Conservation (phyloP, 2,113 vertebrate species). For the Pollimyrus isidori region DNA sequence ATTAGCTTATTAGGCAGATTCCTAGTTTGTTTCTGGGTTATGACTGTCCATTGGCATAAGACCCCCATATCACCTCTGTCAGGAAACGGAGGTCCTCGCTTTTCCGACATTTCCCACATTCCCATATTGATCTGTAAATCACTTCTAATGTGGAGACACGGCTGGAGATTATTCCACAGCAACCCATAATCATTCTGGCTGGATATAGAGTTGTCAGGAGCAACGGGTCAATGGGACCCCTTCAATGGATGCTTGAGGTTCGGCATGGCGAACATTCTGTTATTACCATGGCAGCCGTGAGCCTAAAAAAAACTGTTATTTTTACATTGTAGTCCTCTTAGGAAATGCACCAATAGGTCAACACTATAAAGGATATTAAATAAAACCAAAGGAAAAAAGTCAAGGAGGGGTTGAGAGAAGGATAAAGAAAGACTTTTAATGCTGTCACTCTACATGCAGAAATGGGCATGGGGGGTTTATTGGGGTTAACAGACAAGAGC, state of each 20-base stretch:
- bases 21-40: background rate
- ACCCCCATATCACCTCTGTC: background rate
- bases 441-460: background rate
- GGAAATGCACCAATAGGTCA: background rate
- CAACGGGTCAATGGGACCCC: conserved; percentile 27
- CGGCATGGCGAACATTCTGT: background rate
- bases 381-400: background rate
- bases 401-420: background rate
- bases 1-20: background rate
- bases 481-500: background rate
- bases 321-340: background rate
- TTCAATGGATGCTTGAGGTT: conserved; percentile 3
- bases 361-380: background rate
- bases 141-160: background rate
- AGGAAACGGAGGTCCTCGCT: background rate
- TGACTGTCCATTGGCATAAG: background rate
- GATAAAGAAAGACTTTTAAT: background rate
- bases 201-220: conserved; percentile 27
- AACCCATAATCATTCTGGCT: background rate
- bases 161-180: background rate
- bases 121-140: background rate
- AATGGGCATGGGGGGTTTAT: background rate
- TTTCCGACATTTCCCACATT: background rate
- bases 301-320: background rate
- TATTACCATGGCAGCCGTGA: conserved; percentile 28